Evolutionary conservation across 1,140 invertebrate genomes (phyloP), one percentile per base, ranked within the genome.

Genomic region (Hypothenemus hampei): DNA sequence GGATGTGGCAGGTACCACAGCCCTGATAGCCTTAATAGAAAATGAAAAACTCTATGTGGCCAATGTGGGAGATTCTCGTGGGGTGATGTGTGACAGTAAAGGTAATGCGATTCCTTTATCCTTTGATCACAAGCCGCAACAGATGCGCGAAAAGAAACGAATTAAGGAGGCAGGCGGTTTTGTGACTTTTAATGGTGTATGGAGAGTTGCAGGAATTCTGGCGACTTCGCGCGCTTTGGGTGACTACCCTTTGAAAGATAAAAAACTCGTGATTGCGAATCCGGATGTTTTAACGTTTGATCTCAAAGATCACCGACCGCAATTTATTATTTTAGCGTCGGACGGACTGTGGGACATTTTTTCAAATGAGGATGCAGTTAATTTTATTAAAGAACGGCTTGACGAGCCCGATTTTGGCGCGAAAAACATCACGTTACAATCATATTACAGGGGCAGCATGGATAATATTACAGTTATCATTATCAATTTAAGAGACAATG

Each of bases 331-430:
- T 52, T 73, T 97, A 18, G 95, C 94, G 8, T 89, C 92, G 2
- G 95, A 97, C 79, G 95, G 95, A 8, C 77, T 98, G 6, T 97
- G 93, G 93, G 95, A 97, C 73, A 93, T 89, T 21, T 94, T 96
- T 67, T 81, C 81, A 13, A 97, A 97, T 73, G 92, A 97, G 72
- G 93, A 97, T 72, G 93, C 93, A 37, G 83, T 95, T 10, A 82
- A 85, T 59, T 96, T 87, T 72, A 83, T 93, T 22, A 85, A 85
- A 69, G 82, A 89, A 61, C 80, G 85, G 58, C 77, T 95, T 15
- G 78, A 89, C 62, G 91, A 94, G 74, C 80, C 88, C 16, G 83
- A 87, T 70, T 90, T 80, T 75, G 92, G 92, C 47, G 93, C 93
- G 26, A 92, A 92, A 74, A 91, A 87, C 67, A 78, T 97, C 53